A percentile compares a stretch with the other conserved stretches of the same genome.
phyloP scores from a whole-genome alignment of 2,113 vertebrate species.

The Gadus chalcogrammus region DNA sequence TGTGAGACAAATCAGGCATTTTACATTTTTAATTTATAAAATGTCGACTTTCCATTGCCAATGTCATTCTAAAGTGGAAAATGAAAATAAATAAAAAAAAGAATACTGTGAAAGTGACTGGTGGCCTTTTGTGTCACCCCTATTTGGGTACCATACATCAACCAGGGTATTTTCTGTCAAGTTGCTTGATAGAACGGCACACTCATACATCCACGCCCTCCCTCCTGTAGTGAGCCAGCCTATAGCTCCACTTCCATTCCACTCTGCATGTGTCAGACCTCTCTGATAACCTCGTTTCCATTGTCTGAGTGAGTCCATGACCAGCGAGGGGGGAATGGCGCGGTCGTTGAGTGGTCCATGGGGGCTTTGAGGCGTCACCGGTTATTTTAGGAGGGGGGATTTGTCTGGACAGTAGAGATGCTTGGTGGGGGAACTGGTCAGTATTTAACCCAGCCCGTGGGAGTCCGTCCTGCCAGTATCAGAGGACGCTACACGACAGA shows the following conservation, averaged over 20 bases:
- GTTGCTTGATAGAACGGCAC: no score
- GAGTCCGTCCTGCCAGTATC: no score
- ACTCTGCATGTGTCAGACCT: no score
- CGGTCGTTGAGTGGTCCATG: slow-evolving; percentile 35
- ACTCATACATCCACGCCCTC: no score
- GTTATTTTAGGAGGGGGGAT: slow-evolving; percentile 69
- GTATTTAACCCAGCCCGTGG: slow-evolving; percentile 57
- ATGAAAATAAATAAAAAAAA: slow-evolving; percentile 42
- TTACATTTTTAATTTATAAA: slow-evolving; percentile 61
- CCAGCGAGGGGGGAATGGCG: slow-evolving; percentile 36
- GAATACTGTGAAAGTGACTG: slow-evolving; percentile 5
- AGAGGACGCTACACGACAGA: no score
- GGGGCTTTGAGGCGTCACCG: slow-evolving; percentile 47
- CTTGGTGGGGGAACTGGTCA: slow-evolving; percentile 32
- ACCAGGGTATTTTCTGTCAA: not conserved
- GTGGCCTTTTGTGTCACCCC: not conserved
- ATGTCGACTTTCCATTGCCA: slow-evolving; percentile 9
- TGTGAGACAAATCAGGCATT: slow-evolving; percentile 43
- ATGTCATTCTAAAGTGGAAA: slow-evolving; percentile 26
- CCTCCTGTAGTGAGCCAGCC: not conserved
- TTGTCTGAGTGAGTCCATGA: slow-evolving; percentile 11
- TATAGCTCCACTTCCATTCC: not conserved
- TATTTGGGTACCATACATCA: not conserved
- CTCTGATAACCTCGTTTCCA: not conserved
- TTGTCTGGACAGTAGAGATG: slow-evolving; percentile 7